These are phyloP conservation scores for Herminia tarsipennalis DNA, from an alignment of 2,888 invertebrate species.

Conservation along the genomic window DNA sequence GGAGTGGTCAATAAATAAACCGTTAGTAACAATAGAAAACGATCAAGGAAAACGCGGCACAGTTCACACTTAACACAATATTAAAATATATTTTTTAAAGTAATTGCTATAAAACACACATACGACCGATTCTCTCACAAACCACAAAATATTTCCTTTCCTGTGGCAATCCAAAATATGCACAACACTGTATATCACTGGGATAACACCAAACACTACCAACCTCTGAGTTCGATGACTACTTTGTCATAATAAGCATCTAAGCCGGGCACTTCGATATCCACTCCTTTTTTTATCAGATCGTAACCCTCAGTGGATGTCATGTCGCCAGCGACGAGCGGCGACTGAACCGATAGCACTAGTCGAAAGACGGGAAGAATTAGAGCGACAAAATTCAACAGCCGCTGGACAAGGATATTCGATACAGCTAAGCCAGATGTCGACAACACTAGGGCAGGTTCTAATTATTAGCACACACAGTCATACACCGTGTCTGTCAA, in stretches of 20 bases:
- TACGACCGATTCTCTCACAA: too few relatives aligned
- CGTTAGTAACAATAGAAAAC: too few relatives aligned
- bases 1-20: too few relatives aligned
- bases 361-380: slow-evolving; percentile 75
- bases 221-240: slow-evolving; percentile 86
- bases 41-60: too few relatives aligned
- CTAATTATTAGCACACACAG: slow-evolving; percentile 53
- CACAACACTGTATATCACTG: slow-evolving; percentile 31
- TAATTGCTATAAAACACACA: too few relatives aligned
- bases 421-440: slow-evolving; percentile 78
- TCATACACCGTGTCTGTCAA: slow-evolving; percentile 24
- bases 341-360: slow-evolving; percentile 58
- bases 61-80: too few relatives aligned
- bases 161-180: slow-evolving; percentile 20
- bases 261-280: slow-evolving; percentile 81
- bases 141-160: slow-evolving; percentile 12
- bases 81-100: too few relatives aligned
- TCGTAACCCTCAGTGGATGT: slow-evolving; percentile 82
- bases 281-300: slow-evolving; percentile 79
- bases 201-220: slow-evolving; percentile 50
- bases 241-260: slow-evolving; percentile 86
- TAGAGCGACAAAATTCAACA: slow-evolving; percentile 83
- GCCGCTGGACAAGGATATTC: slow-evolving; percentile 78
- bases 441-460: slow-evolving; percentile 72
- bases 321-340: slow-evolving; percentile 71